Percentiles rank a stretch among this genome's conserved stretches.
These are phyloP conservation scores for Drosophila imparisetae DNA, from an alignment of 2,888 invertebrate species.

Conservation along the genomic window DNA sequence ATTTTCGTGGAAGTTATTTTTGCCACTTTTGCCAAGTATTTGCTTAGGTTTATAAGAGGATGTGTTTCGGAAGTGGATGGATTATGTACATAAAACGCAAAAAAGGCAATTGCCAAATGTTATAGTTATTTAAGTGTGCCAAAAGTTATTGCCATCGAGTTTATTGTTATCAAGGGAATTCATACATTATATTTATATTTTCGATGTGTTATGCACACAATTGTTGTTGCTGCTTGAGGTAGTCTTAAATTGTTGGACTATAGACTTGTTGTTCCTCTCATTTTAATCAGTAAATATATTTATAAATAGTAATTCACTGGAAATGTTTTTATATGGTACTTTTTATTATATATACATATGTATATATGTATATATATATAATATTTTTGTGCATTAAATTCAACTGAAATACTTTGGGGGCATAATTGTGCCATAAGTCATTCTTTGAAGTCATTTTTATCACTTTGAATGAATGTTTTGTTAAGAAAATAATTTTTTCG, in stretches of 20 bases:
- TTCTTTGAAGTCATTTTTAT: not conserved
- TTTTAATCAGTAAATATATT: conserved; percentile 1
- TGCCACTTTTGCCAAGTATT: not conserved
- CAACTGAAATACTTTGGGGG: not conserved
- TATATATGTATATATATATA: not conserved
- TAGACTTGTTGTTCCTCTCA: not conserved
- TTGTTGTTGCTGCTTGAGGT: not conserved
- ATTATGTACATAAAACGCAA: not conserved
- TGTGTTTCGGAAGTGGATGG: not conserved
- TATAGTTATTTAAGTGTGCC: conserved; percentile 1
- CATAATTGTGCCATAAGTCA: not conserved
- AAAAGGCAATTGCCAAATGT: not conserved
- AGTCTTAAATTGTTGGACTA: not conserved
- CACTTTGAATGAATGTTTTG: too few relatives aligned
- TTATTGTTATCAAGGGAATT: not conserved
- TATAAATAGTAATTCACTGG: not conserved
- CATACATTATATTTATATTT: not conserved
- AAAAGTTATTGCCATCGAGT: not conserved
- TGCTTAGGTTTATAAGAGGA: not conserved
- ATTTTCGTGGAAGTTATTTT: conserved; percentile 7
- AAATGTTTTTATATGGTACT: not conserved
- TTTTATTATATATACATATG: too few relatives aligned
- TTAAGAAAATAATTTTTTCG: not conserved
- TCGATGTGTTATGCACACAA: not conserved
- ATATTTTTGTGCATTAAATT: not conserved